Evolutionary conservation across 2,888 invertebrate species (phyloP).

Genomic region (Bellardia bayeri): DNA sequence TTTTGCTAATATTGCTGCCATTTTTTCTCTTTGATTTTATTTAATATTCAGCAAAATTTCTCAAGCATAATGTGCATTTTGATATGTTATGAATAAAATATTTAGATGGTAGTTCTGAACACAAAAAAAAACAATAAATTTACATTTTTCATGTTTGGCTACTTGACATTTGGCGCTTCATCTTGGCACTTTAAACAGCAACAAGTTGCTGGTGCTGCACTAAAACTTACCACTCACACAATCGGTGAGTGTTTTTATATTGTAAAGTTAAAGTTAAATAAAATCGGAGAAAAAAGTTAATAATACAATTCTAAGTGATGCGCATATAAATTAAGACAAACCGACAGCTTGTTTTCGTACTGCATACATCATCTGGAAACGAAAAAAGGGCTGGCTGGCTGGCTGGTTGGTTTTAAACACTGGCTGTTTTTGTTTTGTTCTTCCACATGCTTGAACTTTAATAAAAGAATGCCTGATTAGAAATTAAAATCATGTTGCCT

Average conservation of each 20-base stretch:
- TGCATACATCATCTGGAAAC: conserved; percentile 57
- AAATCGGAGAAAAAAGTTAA: background rate
- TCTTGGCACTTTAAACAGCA: conserved; percentile 67
- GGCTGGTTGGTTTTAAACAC: conserved; percentile 49
- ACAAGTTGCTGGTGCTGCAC: conserved; percentile 30
- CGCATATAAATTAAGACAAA: conserved; percentile 80
- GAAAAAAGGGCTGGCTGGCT: conserved; percentile 63
- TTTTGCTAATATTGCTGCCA: background rate
- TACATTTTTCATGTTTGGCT: conserved; percentile 70
- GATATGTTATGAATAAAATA: conserved; percentile 66
- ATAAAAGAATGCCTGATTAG: conserved; percentile 67
- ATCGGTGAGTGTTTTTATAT: background rate
- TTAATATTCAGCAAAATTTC: conserved; percentile 48
- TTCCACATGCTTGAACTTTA: conserved; percentile 67
- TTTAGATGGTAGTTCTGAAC: conserved; percentile 20
- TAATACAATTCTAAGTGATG: conserved; percentile 78
- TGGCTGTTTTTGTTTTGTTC: conserved; percentile 17
- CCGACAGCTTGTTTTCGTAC: conserved; percentile 54
- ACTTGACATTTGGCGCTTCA: conserved; percentile 74
- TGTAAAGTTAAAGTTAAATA: background rate
- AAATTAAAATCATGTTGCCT: conserved; percentile 71
- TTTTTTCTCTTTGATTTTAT: conserved; percentile 6
- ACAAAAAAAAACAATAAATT: conserved; percentile 37
- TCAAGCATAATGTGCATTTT: conserved; percentile 61
- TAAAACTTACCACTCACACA: background rate